phyloP scores from a whole-genome alignment of 2,888 invertebrate genomes.

The Orchestes rusci region DNA sequence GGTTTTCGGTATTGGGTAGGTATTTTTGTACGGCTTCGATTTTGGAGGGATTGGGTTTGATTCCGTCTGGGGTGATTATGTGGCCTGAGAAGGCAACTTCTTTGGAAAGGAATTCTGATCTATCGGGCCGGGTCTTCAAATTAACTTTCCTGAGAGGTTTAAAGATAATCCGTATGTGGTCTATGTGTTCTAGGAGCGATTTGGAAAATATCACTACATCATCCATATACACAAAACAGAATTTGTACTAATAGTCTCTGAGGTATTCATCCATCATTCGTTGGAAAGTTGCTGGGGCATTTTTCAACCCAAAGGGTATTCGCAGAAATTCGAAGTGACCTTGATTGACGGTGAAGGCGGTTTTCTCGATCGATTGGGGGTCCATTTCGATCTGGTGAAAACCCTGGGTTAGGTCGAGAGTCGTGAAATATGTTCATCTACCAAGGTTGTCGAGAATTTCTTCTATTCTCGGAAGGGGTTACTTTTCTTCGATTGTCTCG shows the following conservation, averaged over 20 bases:
- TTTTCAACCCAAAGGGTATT: too few species aligned
- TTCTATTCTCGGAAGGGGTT: too few species aligned
- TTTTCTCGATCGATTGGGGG: conserved; percentile 19
- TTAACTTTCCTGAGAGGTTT: conserved; percentile 11
- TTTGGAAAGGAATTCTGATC: conserved; percentile 11
- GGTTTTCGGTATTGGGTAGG: conserved; percentile 1
- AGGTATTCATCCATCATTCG: conserved; percentile 26
- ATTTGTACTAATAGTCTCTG: conserved; percentile 25
- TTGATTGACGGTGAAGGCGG: conserved; percentile 31
- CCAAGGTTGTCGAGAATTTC: conserved; percentile 10
- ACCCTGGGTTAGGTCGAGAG: conserved; percentile 7
- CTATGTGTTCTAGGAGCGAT: conserved; percentile 10
- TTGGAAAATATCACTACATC: conserved; percentile 14
- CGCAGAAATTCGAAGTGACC: conserved; percentile 32
- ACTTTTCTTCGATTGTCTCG: conserved; percentile 8
- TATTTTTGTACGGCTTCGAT: background rate
- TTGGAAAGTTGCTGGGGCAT: conserved; percentile 32
- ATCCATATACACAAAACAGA: conserved; percentile 7
- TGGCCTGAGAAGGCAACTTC: conserved; percentile 12
- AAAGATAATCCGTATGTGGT: conserved; percentile 13
- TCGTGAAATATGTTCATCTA: conserved; percentile 10
- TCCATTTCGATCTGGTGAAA: conserved; percentile 13
- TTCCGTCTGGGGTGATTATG: conserved; percentile 2
- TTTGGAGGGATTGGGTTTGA: conserved; percentile 12
- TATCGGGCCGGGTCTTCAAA: conserved; percentile 11